Evolutionary conservation across 2,888 invertebrate species (phyloP), one percentile per base, ranked within the genome.

Genomic region (Leucoma salicis): DNA sequence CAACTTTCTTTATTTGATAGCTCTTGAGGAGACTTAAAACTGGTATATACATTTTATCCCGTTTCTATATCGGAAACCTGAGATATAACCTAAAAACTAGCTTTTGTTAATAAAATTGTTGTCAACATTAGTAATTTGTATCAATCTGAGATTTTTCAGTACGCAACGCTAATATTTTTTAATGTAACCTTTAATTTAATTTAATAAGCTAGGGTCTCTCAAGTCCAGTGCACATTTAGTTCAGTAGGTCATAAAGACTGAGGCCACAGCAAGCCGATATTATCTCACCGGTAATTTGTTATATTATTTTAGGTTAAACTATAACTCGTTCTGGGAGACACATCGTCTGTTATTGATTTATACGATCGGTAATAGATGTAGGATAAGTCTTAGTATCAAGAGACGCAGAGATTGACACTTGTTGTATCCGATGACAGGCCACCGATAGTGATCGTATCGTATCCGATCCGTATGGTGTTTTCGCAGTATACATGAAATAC

Each of bases 341-440:
- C 47, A 49, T 46, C 49, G 64, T 69, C 67, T 63, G 49, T 48
- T 66, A 66, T 63, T 66, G 66, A 63, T 68, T 67, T 64, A 64
- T 70, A 57, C 45, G 48, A 37, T 48, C 46, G 39, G 49, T 49
- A 53, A 61, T 62, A 54, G 56, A 62, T 59, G 51, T 54, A 51
- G 53, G 50, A 58, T 56, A 62, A 37, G 44, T 41, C 47, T n/a
- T n/a, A n/a, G n/a, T n/a, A n/a, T 49, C 42, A 52, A 53, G 39
- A 37, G 44, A 31, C 33, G 42, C 38, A 46, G 49, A 51, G 53
- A 44, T 51, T 42, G 53, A 41, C 12, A 11, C 39, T 27, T 18
- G 44, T 44, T 49, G 39, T 47, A 46, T 57, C 46, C 11, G 42
- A 42, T 55, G 50, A 49, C 50, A 54, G 55, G 49, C 44, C 13